These are phyloP conservation scores for Margarornis squamiger DNA, from an alignment of 2,797 vertebrate species.

Conservation along the genomic window DNA sequence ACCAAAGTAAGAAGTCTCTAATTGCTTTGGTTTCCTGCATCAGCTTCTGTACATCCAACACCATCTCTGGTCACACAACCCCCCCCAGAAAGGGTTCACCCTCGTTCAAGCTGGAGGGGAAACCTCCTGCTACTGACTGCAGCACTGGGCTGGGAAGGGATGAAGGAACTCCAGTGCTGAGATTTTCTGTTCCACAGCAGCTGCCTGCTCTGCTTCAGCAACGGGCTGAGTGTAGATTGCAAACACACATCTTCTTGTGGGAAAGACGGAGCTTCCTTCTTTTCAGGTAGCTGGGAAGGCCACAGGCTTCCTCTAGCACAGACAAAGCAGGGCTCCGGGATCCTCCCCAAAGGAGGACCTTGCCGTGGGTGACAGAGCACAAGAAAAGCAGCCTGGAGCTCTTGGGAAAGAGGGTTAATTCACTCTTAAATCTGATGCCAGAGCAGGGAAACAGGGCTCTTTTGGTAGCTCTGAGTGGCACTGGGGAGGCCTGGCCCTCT, in stretches of 20 bases:
- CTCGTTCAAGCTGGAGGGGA: fast-evolving
- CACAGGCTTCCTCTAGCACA: not conserved
- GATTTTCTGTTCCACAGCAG: not conserved
- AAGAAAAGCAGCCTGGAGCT: not conserved
- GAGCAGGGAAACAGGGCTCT: not conserved
- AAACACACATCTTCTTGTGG: not conserved
- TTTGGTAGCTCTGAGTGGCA: not conserved
- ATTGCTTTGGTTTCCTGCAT: not conserved
- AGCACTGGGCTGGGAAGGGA: not conserved
- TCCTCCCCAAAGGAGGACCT: not conserved
- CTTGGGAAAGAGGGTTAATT: not conserved
- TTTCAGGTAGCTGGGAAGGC: not conserved
- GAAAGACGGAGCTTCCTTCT: not conserved
- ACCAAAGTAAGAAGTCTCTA: fast-evolving
- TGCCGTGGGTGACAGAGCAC: fast-evolving
- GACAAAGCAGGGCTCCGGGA: not conserved
- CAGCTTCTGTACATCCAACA: not conserved
- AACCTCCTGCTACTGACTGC: not conserved
- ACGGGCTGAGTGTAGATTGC: not conserved
- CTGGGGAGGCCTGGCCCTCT: not conserved
- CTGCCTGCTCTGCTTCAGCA: not conserved
- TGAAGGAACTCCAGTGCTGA: not conserved
- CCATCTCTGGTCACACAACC: not conserved
- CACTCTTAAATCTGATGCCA: not conserved
- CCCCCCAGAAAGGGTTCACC: not conserved